These are phyloP conservation scores for Drosophila borealis DNA, from an alignment of 2,888 invertebrate species.

Conservation along the genomic window DNA sequence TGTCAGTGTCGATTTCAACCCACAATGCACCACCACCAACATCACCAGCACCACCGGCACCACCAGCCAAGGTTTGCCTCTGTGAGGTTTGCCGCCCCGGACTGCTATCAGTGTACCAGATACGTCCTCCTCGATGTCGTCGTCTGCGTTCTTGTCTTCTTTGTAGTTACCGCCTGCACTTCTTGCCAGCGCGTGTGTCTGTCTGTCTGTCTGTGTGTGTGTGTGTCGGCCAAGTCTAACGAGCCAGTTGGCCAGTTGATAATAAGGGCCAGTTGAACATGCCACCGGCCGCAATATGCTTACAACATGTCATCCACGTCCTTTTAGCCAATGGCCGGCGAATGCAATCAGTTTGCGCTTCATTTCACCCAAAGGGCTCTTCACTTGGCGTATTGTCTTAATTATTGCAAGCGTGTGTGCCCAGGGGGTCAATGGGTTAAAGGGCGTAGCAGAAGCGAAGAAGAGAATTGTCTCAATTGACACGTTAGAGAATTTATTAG, in stretches of 20 bases:
- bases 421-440: conserved; percentile 9
- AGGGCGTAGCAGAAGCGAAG: not conserved
- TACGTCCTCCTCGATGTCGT: conserved; percentile 60
- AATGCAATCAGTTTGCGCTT: conserved; percentile 65
- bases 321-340: conserved; percentile 38
- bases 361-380: conserved; percentile 62
- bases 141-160: conserved; percentile 46
- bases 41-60: conserved; percentile 1
- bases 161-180: conserved; percentile 72
- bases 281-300: conserved; percentile 56
- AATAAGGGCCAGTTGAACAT: conserved; percentile 52
- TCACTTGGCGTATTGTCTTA: conserved; percentile 67
- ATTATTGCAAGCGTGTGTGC: conserved; percentile 51
- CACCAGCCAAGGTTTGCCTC: conserved; percentile 28
- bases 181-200: conserved; percentile 10
- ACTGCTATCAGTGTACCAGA: conserved; percentile 72
- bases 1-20: conserved; percentile 67
- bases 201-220: not conserved
- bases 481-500: not conserved
- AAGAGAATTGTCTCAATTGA: not conserved
- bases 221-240: conserved; percentile 46
- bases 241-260: conserved; percentile 53
- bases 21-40: conserved; percentile 46
- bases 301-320: conserved; percentile 56
- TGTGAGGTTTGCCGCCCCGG: conserved; percentile 70